Evolutionary conservation across 2,888 invertebrate species (phyloP), one percentile per base, ranked within the genome.

Genomic region (Acleris sparsana): DNA sequence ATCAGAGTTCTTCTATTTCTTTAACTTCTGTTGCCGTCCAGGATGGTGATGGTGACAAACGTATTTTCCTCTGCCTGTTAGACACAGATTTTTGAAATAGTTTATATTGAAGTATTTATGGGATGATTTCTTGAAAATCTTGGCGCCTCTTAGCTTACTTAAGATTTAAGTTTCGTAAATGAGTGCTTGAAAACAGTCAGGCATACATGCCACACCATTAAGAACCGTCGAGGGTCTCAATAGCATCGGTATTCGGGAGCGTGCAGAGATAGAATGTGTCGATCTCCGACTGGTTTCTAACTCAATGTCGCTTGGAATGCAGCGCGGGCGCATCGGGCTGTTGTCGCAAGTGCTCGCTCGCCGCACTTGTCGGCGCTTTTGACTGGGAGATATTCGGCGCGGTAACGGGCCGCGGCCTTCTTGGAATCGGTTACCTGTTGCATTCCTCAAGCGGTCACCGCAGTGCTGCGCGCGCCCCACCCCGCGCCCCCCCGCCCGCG

Each of bases 381-480:
- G 91, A 90, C 87, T 87, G 89, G 84, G 89, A 90, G 91, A 91
- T 91, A 90, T 92, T 92, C 91, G 92, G 91, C 91, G 88, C 91
- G 86, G 91, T 92, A 92, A 92, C 92, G 92, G 92, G 86, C 89
- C 90, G 85, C 86, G 89, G 91, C 91, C 91, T 92, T 92, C 92
- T 89, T 85, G 91, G 92, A 92, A 92, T 88, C 86, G 90, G 90
- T 89, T 92, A 92, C 92, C 92, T 92, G 92, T 90, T 87, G 90
- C 92, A 92, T 92, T 92, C 92, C 90, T 83, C 75, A 81, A 87
- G 83, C 87, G 87, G 89, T 77, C 84, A 83, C 78, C 76, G 81
- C 84, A 74, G 78, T 78, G 77, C 46, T 17, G 46, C 72, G 64
- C 71, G 68, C 71, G 66, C 73, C 53, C 73, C 76, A 72, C 73